Evolutionary conservation across 2,113 vertebrate genomes (phyloP).

Genomic region (Phoenicopterus ruber): DNA sequence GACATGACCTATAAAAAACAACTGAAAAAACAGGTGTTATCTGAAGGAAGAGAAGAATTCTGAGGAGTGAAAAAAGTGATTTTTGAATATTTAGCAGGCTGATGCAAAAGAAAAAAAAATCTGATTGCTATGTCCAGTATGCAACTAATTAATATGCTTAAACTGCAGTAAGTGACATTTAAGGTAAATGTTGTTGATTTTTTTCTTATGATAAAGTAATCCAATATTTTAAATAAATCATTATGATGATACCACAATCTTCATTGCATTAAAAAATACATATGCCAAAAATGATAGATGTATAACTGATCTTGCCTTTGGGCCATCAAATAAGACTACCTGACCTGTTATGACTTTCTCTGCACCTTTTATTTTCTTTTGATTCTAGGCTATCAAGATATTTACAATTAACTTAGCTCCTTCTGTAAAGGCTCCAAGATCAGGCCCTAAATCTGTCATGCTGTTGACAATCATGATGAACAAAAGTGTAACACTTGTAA

Average conservation of each 20-base stretch:
- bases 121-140: background rate
- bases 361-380: slow-evolving; percentile 19
- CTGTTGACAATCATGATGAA: background rate
- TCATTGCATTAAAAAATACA: background rate
- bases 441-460: slow-evolving; percentile 18
- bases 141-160: background rate
- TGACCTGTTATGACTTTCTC: background rate
- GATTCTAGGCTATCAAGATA: background rate
- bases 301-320: slow-evolving; percentile 5
- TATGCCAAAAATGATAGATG: background rate
- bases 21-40: background rate
- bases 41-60: background rate
- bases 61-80: background rate
- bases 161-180: background rate
- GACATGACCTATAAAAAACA: background rate
- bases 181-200: background rate
- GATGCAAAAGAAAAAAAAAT: background rate
- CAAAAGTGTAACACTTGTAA: slow-evolving; percentile 10
- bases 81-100: background rate
- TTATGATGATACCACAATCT: background rate
- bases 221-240: background rate
- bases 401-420: background rate
- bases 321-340: background rate
- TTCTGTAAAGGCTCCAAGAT: slow-evolving; percentile 1
- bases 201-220: background rate